A percentile compares a stretch with the other conserved stretches of the same genome.
phyloP scores from a whole-genome alignment of 2,797 vertebrate genomes.

The Dendrocincla tyrannina region DNA sequence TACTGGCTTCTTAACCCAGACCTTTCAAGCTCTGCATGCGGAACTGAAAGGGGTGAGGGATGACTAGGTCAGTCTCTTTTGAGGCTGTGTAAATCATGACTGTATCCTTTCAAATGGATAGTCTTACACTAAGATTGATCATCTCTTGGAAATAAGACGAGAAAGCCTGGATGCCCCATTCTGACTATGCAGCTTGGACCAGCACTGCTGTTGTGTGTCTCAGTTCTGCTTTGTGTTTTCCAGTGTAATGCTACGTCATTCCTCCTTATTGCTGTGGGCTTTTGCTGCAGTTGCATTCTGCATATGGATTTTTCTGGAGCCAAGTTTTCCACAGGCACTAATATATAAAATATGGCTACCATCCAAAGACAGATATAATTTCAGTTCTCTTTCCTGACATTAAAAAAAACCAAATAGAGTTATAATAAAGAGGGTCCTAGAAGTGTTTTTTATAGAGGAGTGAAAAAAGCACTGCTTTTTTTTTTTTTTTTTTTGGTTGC shows the following conservation, averaged over 20 bases:
- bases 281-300: background rate
- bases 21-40: background rate
- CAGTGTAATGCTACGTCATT: background rate
- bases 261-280: background rate
- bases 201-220: background rate
- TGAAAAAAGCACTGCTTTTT: background rate
- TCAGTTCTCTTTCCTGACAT: background rate
- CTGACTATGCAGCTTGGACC: background rate
- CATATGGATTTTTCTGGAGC: background rate
- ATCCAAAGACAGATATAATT: background rate
- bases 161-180: background rate
- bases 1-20: background rate
- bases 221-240: background rate
- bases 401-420: background rate
- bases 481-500: background rate
- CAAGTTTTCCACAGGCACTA: background rate
- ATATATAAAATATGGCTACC: background rate
- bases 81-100: background rate
- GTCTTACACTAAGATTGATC: background rate
- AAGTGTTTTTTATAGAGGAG: background rate
- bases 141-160: background rate
- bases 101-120: background rate
- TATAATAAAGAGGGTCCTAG: background rate
- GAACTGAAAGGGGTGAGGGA: background rate
- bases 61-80: background rate